A percentile compares a stretch with the other conserved stretches of the same genome.
Evolutionary conservation across 2,113 vertebrate species (phyloP).

Genomic region (Amphiprion percula): DNA sequence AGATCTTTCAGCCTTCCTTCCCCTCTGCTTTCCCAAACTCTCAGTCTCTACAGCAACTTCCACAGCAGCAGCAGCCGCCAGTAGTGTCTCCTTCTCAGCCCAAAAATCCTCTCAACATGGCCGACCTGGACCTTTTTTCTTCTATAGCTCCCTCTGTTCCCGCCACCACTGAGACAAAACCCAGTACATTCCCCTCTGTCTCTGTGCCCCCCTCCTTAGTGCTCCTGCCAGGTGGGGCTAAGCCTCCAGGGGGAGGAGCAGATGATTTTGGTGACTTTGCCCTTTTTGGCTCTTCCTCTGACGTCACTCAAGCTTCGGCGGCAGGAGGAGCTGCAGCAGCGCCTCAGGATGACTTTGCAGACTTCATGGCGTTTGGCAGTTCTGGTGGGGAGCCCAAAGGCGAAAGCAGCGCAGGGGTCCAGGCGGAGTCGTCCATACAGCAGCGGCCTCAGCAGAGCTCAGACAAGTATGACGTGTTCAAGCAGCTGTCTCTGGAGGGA

Average conservation of each 20-base stretch:
- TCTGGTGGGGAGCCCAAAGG: constrained; percentile 81
- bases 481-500: constrained; percentile 92
- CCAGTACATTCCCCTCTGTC: constrained; percentile 73
- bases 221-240: constrained; percentile 79
- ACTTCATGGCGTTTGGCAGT: constrained; percentile 95
- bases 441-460: constrained; percentile 73
- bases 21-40: constrained; percentile 85
- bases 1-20: constrained; percentile 89
- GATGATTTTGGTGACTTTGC: constrained; percentile 96
- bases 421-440: constrained; percentile 69
- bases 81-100: constrained; percentile 77
- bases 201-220: constrained; percentile 71
- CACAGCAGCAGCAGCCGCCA: constrained; percentile 82
- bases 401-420: constrained; percentile 69
- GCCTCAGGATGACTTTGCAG: constrained; percentile 95
- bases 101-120: constrained; percentile 91
- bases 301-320: constrained; percentile 58
- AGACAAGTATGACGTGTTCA: constrained; percentile 93
- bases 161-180: constrained; percentile 74
- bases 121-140: constrained; percentile 94
- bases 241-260: constrained; percentile 79
- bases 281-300: constrained; percentile 91
- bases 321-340: constrained; percentile 56
- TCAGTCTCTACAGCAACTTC: constrained; percentile 88
- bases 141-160: constrained; percentile 79